Evolutionary conservation across 1,140 invertebrate genomes (phyloP), one percentile per base, ranked within the genome.

Genomic region (Frieseomelitta varia): DNA sequence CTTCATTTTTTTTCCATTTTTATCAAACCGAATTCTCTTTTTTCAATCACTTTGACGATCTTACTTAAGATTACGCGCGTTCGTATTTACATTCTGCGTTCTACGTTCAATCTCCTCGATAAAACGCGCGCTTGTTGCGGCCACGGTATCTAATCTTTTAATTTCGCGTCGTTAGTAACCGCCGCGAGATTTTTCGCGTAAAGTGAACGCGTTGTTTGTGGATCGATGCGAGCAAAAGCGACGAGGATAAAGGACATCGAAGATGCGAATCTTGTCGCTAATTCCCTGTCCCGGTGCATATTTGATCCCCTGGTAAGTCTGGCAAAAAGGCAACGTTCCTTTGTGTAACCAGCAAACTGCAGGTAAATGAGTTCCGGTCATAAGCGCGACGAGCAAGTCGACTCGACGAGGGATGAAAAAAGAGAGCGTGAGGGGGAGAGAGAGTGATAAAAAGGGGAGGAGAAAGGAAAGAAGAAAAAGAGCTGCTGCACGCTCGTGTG

Each of bases 351-450:
- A 17, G 69, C 21, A 39, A 63, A 65, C 80, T 76, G 63, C 67
- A 17, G 53, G 68, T 84, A 84, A 80, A 84, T 74, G 78, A 84
- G 78, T 84, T 80, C 69, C 78, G 58, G 83, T 65, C 77, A 73
- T 80, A 80, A 74, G 19, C 55, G 67, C 58, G 30, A 27, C 53
- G 79, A 77, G 61, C 69, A 69, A 68, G 71, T 74, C 86, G 76
- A 78, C 84, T 85, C 82, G 73, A 73, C 55, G 67, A 61, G 79
- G 73, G 67, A 67, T 47, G 34, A 24, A 30, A 39, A 14, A n/a
- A n/a, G n/a, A n/a, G n/a, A n/a, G n/a, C n/a, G n/a, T n/a, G n/a
- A n/a, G n/a, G n/a, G n/a, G n/a, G n/a, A n/a, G n/a, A n/a, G n/a
- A n/a, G n/a, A n/a, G n/a, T n/a, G n/a, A n/a, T n/a, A n/a, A n/a